phyloP scores from a whole-genome alignment of 2,113 vertebrate species.

The Notechis scutatus region DNA sequence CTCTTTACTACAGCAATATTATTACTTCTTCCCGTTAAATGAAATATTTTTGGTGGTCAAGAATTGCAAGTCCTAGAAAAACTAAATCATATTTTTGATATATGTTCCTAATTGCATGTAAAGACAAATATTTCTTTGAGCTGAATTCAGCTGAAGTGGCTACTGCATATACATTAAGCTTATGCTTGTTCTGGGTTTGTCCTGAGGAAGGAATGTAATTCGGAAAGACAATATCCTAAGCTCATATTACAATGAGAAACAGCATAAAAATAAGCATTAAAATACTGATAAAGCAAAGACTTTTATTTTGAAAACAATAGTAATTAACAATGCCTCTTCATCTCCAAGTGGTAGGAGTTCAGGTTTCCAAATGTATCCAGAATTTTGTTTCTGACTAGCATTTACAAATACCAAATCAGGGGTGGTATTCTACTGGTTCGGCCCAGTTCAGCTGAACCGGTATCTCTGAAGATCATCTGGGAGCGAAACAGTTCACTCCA shows the following conservation, averaged over 20 bases:
- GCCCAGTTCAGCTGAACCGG: no score
- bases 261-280: constrained; percentile 1
- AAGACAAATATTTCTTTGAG: not conserved
- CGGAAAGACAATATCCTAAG: constrained; percentile 45
- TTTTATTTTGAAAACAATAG: not conserved
- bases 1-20: not conserved
- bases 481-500: no score
- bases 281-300: not conserved
- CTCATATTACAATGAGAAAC: constrained; percentile 25
- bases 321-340: not conserved
- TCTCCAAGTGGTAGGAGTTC: not conserved
- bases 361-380: not conserved
- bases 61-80: not conserved
- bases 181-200: constrained; percentile 63
- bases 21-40: not conserved
- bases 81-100: not conserved
- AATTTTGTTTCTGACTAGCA: not conserved
- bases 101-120: not conserved
- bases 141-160: not conserved
- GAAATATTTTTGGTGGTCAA: not conserved
- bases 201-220: constrained; percentile 47
- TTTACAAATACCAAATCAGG: not conserved
- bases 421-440: no score
- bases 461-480: no score
- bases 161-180: constrained; percentile 46